Evolutionary conservation across 2,797 vertebrate species (phyloP).

Genomic region (Sebastes kiyomatsui): DNA sequence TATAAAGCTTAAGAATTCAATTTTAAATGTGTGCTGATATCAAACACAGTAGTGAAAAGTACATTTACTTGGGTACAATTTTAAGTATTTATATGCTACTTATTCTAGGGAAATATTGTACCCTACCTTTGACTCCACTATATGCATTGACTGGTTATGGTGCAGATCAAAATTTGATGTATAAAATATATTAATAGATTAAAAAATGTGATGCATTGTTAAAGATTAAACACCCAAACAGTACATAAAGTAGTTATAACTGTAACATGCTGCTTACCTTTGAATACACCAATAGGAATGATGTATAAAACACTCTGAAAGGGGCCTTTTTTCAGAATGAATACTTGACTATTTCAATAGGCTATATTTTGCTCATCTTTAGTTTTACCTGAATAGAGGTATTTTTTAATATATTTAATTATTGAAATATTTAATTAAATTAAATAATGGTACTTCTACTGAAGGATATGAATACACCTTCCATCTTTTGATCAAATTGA

Average conservation of each 20-base stretch:
- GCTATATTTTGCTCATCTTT: neutral
- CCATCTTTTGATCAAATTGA: neutral
- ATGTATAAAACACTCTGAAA: neutral
- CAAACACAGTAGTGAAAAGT: neutral
- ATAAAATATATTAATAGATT: neutral
- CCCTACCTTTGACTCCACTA: neutral
- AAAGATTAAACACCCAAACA: neutral
- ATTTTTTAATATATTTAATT: neutral
- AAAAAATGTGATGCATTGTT: neutral
- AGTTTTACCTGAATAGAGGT: neutral
- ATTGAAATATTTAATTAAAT: too few species aligned
- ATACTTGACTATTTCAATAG: neutral
- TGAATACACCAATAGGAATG: too few species aligned
- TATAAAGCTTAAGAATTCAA: neutral
- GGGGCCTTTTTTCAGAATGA: neutral
- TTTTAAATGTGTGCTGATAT: neutral
- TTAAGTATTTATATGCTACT: neutral
- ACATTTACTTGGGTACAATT: neutral
- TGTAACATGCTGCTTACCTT: neutral
- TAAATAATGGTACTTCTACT: neutral
- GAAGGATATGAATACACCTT: neutral
- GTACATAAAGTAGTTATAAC: neutral
- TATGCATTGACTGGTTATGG: neutral
- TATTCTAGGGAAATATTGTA: neutral
- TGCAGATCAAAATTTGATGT: neutral